A percentile compares a stretch with the other conserved stretches of the same genome.
These are phyloP conservation scores for Pampus argenteus DNA, from an alignment of 2,797 vertebrate species.

Conservation along the genomic window DNA sequence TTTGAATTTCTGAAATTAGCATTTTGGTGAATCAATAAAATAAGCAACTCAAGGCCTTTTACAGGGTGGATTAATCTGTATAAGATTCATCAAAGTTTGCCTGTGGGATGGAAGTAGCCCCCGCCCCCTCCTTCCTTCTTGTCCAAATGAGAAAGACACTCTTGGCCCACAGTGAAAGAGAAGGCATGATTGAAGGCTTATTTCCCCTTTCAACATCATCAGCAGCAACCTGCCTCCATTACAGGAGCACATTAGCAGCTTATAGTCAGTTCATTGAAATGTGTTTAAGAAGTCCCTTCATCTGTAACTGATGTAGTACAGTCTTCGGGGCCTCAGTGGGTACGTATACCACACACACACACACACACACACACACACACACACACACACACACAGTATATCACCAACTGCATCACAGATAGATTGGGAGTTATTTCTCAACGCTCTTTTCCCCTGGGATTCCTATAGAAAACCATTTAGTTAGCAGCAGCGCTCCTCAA, in stretches of 20 bases:
- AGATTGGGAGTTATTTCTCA: slow-evolving; percentile 68
- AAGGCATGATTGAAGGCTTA: slow-evolving; percentile 51
- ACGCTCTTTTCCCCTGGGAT: slow-evolving; percentile 68
- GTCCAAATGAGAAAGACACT: slow-evolving; percentile 16
- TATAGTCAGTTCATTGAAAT: slow-evolving; percentile 62
- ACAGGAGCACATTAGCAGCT: slow-evolving; percentile 61
- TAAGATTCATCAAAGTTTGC: slow-evolving; percentile 45
- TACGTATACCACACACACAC: slow-evolving; percentile 23
- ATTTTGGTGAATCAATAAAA: slow-evolving; percentile 63
- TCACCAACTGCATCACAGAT: slow-evolving; percentile 53
- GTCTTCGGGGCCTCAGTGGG: slow-evolving; percentile 50
- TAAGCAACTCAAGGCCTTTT: slow-evolving; percentile 39
- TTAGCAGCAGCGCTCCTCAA: slow-evolving; percentile 59
- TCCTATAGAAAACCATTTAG: slow-evolving; percentile 74
- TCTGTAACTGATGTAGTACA: slow-evolving; percentile 65
- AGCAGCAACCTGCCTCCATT: slow-evolving; percentile 59
- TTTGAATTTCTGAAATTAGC: slow-evolving; percentile 53
- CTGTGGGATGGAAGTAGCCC: slow-evolving; percentile 22
- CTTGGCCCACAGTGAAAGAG: slow-evolving; percentile 31
- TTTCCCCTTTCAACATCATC: slow-evolving; percentile 55
- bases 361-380: slow-evolving; percentile 21
- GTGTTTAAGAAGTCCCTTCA: slow-evolving; percentile 65
- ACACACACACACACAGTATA: slow-evolving; percentile 25
- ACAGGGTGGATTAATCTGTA: slow-evolving; percentile 42
- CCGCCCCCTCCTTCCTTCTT: neutral